Evolutionary conservation across 2,888 invertebrate species (phyloP), one percentile per base, ranked within the genome.

Genomic region (Nudaria mundana): DNA sequence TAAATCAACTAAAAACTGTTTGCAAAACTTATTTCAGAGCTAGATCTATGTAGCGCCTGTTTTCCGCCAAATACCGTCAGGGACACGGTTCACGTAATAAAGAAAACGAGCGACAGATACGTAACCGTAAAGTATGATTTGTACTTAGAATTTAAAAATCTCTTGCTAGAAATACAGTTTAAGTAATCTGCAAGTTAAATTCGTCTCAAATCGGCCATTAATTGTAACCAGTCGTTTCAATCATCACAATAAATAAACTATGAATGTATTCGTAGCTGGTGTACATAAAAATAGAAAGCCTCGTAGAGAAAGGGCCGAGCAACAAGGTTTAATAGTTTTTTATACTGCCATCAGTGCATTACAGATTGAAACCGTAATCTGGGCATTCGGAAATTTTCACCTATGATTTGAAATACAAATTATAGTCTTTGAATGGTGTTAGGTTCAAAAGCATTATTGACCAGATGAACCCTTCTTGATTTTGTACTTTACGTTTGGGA

Each of bases 381-480:
- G 63, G 51, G 60, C 63, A 68, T 74, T 71, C 66, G 63, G 71
- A 63, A 56, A 66, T 76, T 77, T 81, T 75, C 76, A 75, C 72
- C 68, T 73, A 66, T 76, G 73, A 76, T 77, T 76, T 75, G 44
- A 55, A 56, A 43, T 55, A 52, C 56, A 72, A 76, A 76, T 80
- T 73, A 70, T 61, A 61, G 66, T 52, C 52, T 70, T 63, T 51
- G 40, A 61, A 65, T 62, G 55, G 70, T 66, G 46, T 41, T 52
- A 55, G 46, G 46, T 52, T 58, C 47, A 57, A 32, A 38, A 48
- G 41, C 30, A 39, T 40, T 44, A n/a, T n/a, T n/a, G n/a, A n/a
- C n/a, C n/a, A n/a, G n/a, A n/a, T n/a, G n/a, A n/a, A n/a, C n/a
- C n/a, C n/a, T 39, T 47, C 50, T 31, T 26, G 5, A 20, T 20